Conservation (phyloP, 2,113 vertebrate genomes). For the Pantherophis guttatus region DNA sequence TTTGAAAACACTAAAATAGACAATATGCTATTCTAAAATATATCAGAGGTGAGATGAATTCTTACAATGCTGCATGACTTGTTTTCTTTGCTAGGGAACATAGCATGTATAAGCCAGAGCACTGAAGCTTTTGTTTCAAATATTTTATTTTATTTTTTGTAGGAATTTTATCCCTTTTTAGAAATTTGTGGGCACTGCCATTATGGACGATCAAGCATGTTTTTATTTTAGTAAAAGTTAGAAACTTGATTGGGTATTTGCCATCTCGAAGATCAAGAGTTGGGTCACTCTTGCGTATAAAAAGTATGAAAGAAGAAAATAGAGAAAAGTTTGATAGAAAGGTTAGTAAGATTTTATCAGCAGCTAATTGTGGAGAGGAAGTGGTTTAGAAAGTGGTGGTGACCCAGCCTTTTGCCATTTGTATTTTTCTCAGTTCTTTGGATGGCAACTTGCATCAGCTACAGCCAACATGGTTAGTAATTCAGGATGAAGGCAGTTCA, state of each 20-base stretch:
- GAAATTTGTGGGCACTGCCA: not conserved
- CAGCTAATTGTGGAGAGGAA: not conserved
- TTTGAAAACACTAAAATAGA: not conserved
- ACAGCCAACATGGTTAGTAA: not conserved
- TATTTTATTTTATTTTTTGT: not conserved
- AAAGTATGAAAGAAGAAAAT: not conserved
- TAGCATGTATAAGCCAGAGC: not conserved
- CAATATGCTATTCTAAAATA: not conserved
- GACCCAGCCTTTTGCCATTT: not conserved
- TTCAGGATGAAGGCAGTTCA: not conserved
- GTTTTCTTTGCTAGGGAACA: not conserved
- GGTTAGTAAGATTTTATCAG: not conserved
- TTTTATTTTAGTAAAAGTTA: not conserved
- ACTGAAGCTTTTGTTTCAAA: not conserved
- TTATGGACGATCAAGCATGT: not conserved
- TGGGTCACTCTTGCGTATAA: not conserved
- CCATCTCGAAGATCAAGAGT: not conserved
- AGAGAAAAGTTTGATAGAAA: too few species aligned
- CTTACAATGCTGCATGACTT: not conserved
- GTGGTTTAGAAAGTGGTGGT: not conserved
- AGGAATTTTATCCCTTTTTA: not conserved
- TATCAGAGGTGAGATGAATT: not conserved
- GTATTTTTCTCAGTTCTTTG: not conserved
- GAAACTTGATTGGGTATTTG: not conserved
- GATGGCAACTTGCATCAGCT: not conserved